A percentile compares a stretch with the other conserved stretches of the same genome.
Conservation (phyloP, 2,113 vertebrate genomes). For the Cynocephalus volans region DNA sequence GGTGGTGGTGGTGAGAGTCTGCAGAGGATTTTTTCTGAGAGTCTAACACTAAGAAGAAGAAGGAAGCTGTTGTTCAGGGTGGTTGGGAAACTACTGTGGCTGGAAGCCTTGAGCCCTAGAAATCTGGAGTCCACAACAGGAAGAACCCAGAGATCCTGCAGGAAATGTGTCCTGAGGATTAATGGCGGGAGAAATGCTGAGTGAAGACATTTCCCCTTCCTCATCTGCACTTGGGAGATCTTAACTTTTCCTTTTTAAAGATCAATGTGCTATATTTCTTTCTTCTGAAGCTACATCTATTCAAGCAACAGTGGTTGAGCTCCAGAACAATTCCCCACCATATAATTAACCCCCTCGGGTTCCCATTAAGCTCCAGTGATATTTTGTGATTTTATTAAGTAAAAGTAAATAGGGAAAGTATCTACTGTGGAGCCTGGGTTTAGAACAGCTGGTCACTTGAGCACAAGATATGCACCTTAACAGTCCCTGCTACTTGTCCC, state of each 20-base stretch:
- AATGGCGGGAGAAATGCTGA: constrained; percentile 72
- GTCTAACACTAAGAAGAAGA: not conserved
- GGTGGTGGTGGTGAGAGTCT: too few species aligned
- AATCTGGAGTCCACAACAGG: constrained; percentile 74
- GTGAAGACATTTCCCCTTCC: constrained; percentile 42
- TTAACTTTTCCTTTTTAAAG: constrained; percentile 73
- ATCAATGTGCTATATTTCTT: constrained; percentile 71
- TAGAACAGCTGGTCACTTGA: not conserved
- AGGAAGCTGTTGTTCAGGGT: not conserved
- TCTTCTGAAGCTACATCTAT: constrained; percentile 75
- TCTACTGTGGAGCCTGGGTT: not conserved
- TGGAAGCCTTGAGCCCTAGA: not conserved
- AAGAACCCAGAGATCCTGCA: constrained; percentile 63
- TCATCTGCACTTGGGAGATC: constrained; percentile 72
- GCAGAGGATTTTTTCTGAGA: not conserved
- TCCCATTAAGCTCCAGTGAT: constrained; percentile 76
- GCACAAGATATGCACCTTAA: not conserved
- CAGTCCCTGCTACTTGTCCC: fast-evolving
- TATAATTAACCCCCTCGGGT: constrained; percentile 80
- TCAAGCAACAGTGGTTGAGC: constrained; percentile 62
- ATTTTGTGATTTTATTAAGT: constrained; percentile 77
- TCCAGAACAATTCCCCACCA: constrained; percentile 40
- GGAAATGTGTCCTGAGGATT: constrained; percentile 72
- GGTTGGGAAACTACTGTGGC: not conserved
- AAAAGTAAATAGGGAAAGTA: not conserved